phyloP scores from a whole-genome alignment of 2,797 vertebrate species.

The Kryptopterus vitreolus region DNA sequence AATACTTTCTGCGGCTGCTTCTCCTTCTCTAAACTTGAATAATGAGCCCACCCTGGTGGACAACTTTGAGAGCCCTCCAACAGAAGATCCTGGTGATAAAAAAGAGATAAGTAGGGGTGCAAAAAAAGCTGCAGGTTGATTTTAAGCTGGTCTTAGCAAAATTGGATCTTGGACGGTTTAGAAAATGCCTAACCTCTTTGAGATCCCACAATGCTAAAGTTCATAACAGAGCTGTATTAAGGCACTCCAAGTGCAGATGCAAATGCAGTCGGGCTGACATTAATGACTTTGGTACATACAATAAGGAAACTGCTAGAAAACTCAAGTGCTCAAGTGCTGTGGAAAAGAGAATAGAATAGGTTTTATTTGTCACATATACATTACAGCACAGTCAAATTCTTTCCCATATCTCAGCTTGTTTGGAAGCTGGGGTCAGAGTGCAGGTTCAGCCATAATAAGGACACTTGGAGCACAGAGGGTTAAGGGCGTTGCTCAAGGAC shows the following conservation, averaged over 20 bases:
- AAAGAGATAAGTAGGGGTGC: neutral
- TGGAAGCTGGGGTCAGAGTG: too few species aligned
- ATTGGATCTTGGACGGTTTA: constrained; percentile 7
- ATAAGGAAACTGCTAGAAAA: neutral
- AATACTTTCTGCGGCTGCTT: neutral
- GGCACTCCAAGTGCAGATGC: neutral
- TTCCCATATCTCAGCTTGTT: too few species aligned
- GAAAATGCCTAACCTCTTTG: neutral
- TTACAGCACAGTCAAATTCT: too few species aligned
- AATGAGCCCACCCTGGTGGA: constrained; percentile 7
- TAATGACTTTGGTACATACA: neutral
- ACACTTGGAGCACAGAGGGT: too few species aligned
- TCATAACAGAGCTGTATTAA: neutral
- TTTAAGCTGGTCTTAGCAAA: neutral
- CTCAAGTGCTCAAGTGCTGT: too few species aligned
- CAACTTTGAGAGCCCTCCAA: neutral
- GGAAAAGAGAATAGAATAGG: too few species aligned
- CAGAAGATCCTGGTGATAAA: neutral
- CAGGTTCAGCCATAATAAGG: too few species aligned
- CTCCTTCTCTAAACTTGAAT: constrained; percentile 9
- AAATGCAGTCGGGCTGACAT: neutral
- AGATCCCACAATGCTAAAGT: neutral
- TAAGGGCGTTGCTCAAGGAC: too few species aligned
- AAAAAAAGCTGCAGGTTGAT: neutral
- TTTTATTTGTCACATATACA: too few species aligned